Percentiles rank a stretch among this genome's conserved stretches.
These are phyloP conservation scores for Delia radicum DNA, from an alignment of 1,140 invertebrate species.

Conservation along the genomic window DNA sequence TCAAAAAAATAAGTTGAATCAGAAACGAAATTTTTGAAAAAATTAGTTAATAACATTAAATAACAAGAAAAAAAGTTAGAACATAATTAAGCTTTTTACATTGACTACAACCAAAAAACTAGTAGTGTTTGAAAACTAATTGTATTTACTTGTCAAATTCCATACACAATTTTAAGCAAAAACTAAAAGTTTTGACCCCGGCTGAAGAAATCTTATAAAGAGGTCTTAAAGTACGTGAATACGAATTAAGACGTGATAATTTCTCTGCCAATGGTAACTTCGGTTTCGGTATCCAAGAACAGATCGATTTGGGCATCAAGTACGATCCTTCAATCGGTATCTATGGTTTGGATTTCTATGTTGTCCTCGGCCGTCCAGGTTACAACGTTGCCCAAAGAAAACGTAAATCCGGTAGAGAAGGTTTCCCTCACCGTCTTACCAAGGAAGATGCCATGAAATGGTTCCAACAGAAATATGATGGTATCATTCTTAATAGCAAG, in stretches of 20 bases:
- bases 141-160: too few species aligned
- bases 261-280: conserved; percentile 99
- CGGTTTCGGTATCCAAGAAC: conserved; percentile 99
- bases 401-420: conserved; percentile 88
- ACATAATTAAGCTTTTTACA: too few species aligned
- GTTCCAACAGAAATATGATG: conserved; percentile 99
- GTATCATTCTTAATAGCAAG: conserved; percentile 84
- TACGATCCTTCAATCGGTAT: conserved; percentile 99
- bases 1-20: too few species aligned
- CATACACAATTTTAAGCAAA: too few species aligned
- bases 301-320: conserved; percentile 99
- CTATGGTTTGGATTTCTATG: conserved; percentile 99
- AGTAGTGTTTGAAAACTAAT: too few species aligned
- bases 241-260: conserved; percentile 96
- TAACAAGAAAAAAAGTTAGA: too few species aligned
- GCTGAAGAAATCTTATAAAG: conserved; percentile 99
- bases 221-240: conserved; percentile 97
- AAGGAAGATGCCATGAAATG: conserved; percentile 99
- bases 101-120: too few species aligned
- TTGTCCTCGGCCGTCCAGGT: conserved; percentile 95
- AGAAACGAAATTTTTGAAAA: too few species aligned
- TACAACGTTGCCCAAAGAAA: conserved; percentile 95
- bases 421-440: conserved; percentile 85
- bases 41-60: too few species aligned
- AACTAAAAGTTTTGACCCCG: too few species aligned